Percentiles rank a stretch among this genome's conserved stretches.
phyloP scores from a whole-genome alignment of 1,140 invertebrate species.

The Ostrea denselamellosa region DNA sequence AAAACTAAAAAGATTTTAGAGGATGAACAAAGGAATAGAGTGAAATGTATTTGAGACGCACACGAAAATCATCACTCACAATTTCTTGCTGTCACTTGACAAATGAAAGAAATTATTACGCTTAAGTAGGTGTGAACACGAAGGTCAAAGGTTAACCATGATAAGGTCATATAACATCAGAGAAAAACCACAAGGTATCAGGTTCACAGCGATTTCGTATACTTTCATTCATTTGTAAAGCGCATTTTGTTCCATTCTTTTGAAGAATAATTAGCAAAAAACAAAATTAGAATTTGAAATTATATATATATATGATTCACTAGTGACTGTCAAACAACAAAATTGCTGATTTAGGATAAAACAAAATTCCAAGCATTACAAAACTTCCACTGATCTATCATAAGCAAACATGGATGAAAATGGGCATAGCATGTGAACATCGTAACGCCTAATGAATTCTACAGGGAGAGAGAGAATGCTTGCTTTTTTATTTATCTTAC shows the following conservation, averaged over 20 bases:
- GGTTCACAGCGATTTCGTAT: not conserved
- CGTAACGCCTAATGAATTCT: slow-evolving; percentile 24
- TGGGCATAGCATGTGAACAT: slow-evolving; percentile 25
- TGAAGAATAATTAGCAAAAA: not conserved
- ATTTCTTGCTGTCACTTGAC: not conserved
- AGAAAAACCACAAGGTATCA: slow-evolving; percentile 2
- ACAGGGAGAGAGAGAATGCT: not conserved
- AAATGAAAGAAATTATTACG: slow-evolving; percentile 17
- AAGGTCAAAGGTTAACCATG: not conserved
- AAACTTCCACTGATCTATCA: not conserved
- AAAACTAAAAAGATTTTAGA: not conserved
- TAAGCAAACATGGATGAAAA: not conserved
- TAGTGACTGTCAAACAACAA: not conserved
- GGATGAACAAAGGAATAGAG: not conserved
- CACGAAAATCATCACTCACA: slow-evolving; percentile 11
- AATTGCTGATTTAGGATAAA: no score
- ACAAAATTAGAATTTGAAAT: not conserved
- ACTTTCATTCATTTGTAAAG: slow-evolving; percentile 2
- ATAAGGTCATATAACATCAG: slow-evolving; percentile 3
- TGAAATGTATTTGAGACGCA: slow-evolving; percentile 8
- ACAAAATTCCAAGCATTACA: no score
- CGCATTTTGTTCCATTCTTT: not conserved
- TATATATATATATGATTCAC: not conserved
- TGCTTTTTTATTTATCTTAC: not conserved
- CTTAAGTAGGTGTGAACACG: slow-evolving; percentile 20